Conservation (phyloP, 2,888 invertebrate genomes). For the Agonopterix subpropinquella region DNA sequence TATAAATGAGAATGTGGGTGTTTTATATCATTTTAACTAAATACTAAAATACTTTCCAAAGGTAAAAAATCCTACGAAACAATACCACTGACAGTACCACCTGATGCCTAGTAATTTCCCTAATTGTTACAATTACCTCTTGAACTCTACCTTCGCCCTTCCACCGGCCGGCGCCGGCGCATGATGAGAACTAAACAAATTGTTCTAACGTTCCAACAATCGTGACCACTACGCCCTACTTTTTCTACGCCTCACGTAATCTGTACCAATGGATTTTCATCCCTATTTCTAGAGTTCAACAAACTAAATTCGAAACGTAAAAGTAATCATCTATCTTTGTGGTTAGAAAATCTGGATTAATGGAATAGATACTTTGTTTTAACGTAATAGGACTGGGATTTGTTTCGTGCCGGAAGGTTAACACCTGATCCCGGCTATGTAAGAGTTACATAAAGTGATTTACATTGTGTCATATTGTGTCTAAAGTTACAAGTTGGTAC, state of each 20-base stretch:
- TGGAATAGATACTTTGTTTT: no score
- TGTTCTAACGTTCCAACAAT: conserved; percentile 26
- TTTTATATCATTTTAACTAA: no score
- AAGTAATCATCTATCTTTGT: neutral
- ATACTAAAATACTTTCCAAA: no score
- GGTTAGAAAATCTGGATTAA: no score
- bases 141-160: conserved; percentile 44
- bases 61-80: no score
- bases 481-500: conserved; percentile 26
- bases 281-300: conserved; percentile 16
- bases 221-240: conserved; percentile 52
- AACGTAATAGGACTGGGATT: conserved; percentile 15
- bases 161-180: conserved; percentile 20
- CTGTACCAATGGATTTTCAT: conserved; percentile 14
- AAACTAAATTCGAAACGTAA: no score
- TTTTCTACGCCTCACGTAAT: conserved; percentile 24
- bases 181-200: conserved; percentile 39
- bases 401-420: conserved; percentile 19
- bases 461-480: conserved; percentile 28
- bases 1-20: no score
- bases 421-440: conserved; percentile 39
- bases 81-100: conserved; percentile 2
- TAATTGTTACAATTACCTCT: conserved; percentile 44
- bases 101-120: conserved; percentile 35
- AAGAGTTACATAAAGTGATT: conserved; percentile 44